These are phyloP conservation scores for Tichodroma muraria DNA, from an alignment of 2,113 vertebrate genomes.

Conservation along the genomic window DNA sequence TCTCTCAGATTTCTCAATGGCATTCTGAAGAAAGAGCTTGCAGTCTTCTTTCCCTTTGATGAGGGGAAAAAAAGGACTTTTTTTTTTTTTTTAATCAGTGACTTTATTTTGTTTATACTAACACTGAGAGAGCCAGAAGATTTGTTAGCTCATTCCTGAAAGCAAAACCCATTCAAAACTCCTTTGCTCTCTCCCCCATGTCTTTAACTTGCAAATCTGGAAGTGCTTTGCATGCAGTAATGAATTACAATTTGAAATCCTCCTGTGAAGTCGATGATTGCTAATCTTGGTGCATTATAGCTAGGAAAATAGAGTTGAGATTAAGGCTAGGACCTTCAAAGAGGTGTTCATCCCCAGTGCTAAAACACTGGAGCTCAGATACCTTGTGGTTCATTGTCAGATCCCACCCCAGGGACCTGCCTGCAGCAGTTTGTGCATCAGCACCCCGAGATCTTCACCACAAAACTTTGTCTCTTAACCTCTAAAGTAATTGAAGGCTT, in stretches of 20 bases:
- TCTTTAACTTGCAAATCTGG: constrained; percentile 17
- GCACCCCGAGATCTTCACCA: neutral
- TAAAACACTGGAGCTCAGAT: neutral
- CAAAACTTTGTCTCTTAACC: neutral
- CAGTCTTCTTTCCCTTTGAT: neutral
- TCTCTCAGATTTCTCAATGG: neutral
- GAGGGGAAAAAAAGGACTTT: neutral
- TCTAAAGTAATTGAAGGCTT: neutral
- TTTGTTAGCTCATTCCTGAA: neutral
- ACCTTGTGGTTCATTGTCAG: neutral
- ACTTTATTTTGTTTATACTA: neutral
- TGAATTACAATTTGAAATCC: neutral
- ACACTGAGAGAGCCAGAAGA: neutral
- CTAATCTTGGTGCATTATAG: neutral
- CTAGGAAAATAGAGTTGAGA: neutral
- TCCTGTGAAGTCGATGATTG: neutral
- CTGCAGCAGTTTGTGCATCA: neutral
- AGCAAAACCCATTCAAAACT: neutral
- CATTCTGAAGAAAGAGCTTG: neutral
- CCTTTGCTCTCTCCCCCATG: neutral
- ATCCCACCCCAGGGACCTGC: neutral
- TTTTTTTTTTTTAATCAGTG: neutral
- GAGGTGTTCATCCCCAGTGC: neutral
- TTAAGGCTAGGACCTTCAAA: neutral
- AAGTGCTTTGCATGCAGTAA: neutral